Evolutionary conservation across 2,888 invertebrate genomes (phyloP).

Genomic region (Amiota minor): DNA sequence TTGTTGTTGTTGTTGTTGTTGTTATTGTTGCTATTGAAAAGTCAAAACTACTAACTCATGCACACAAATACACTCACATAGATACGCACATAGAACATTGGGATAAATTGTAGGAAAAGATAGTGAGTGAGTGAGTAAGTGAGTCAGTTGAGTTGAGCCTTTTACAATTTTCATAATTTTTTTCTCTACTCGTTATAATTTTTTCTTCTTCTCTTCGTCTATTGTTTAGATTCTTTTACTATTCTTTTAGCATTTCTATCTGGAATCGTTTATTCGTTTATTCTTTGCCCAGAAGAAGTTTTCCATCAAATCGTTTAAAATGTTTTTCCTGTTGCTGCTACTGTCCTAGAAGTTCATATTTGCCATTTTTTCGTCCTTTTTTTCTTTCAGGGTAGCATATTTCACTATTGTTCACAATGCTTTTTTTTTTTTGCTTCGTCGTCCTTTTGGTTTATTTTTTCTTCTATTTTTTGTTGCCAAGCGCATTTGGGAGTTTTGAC

Average conservation of each 20-base stretch:
- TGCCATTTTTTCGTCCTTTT: conserved; percentile 39
- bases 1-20: neutral
- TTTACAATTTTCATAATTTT: conserved; percentile 46
- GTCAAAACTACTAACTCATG: conserved; percentile 9
- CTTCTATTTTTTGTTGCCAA: conserved; percentile 36
- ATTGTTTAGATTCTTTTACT: neutral
- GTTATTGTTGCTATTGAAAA: conserved; percentile 12
- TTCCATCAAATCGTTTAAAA: conserved; percentile 60
- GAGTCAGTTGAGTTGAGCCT: conserved; percentile 8
- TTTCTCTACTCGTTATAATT: neutral
- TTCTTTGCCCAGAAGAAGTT: conserved; percentile 42
- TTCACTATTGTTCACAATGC: conserved; percentile 59
- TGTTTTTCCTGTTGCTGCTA: conserved; percentile 55
- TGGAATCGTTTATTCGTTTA: neutral
- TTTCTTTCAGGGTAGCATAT: conserved; percentile 52
- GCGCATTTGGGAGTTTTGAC: conserved; percentile 22
- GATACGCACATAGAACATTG: neutral
- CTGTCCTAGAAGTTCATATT: conserved; percentile 14
- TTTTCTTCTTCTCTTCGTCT: neutral
- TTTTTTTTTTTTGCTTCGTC: conserved; percentile 31
- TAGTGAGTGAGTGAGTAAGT: too few species aligned
- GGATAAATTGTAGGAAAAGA: too few species aligned
- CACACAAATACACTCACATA: conserved; percentile 9
- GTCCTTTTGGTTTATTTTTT: conserved; percentile 30
- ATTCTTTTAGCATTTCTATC: neutral